Base-by-base conservation (phyloP, 2,888 invertebrate species). In the Nineta flava region DNA sequence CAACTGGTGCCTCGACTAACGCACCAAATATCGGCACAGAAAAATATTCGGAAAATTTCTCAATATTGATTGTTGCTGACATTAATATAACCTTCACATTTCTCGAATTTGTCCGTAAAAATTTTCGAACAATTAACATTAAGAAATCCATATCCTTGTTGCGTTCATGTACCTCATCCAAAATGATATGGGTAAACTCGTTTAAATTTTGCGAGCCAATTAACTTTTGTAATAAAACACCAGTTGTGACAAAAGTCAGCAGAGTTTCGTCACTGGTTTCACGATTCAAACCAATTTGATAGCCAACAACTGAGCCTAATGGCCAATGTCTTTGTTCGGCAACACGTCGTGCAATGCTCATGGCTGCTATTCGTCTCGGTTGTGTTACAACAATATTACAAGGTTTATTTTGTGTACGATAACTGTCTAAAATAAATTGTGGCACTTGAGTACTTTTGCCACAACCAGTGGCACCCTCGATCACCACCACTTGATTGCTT, bases 91-190 rank as follows among this genome's bases (percentile, higher is more conserved):
- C 65, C 67, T 82, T 85, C 0, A 81, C 79, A 51, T 71, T 65
- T 1, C 70, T 66, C 0, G 82, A 81, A 61, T 79, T 81, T 0
- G 79, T 77, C 52, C 77, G 68, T 26, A 91, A 67, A 44, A 93
- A 72, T 58, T 83, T 86, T 53, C 86, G 79, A 0, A 94, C 81
- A 9, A 96, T 69, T 10, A 95, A 71, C 17, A 96, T 65, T 1
- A 90, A 68, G 62, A 96, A 92, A 62, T 96, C 96, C 75, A 92
- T 87, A 21, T 94, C 87, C 61, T 88, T 83, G 57, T 87, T 87
- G 38, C 96, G 73, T 65, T 96, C 96, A 59, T 96, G 93, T 0
- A 95, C 87, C 70, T 96, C 95, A 62, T 95, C 95, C 7, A 96
- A 70, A 52, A 95, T 81, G 38, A 96, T 77, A 61, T 96, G 96